Percentiles rank a stretch among this genome's conserved stretches.
These are phyloP conservation scores for Tillus elongatus DNA, from an alignment of 2,888 invertebrate genomes.

Conservation along the genomic window DNA sequence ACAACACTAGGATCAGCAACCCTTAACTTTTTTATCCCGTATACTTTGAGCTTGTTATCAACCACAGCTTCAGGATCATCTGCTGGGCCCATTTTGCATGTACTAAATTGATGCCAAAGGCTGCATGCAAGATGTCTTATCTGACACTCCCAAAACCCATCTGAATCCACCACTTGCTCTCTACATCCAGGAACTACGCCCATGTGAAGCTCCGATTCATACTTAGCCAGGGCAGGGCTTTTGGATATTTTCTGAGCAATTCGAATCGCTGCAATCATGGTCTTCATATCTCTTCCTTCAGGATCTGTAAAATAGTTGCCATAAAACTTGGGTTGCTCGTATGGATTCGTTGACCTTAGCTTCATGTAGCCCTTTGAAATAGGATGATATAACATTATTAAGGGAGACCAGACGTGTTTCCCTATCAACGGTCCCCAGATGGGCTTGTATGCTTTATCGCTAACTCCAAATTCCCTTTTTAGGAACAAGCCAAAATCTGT, in stretches of 20 bases:
- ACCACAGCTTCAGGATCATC: constrained; percentile 49
- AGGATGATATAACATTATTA: constrained; percentile 51
- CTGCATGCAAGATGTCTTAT: constrained; percentile 42
- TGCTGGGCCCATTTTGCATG: constrained; percentile 49
- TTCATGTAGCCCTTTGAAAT: constrained; percentile 45
- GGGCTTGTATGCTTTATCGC: background rate
- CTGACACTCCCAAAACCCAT: constrained; percentile 48
- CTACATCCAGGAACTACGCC: constrained; percentile 46
- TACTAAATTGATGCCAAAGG: constrained; percentile 47
- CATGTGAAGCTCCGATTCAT: constrained; percentile 38
- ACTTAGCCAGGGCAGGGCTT: constrained; percentile 43
- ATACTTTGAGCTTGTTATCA: constrained; percentile 45
- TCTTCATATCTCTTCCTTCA: constrained; percentile 32
- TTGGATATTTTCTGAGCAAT: constrained; percentile 44
- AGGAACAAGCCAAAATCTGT: background rate
- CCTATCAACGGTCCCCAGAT: constrained; percentile 37
- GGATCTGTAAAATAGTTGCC: constrained; percentile 48
- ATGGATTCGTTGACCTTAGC: constrained; percentile 46
- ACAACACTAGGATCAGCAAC: constrained; percentile 51
- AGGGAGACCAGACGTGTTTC: constrained; percentile 41
- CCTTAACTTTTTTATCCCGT: constrained; percentile 45
- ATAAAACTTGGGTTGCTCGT: constrained; percentile 50
- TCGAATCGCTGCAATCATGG: constrained; percentile 39
- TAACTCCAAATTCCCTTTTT: background rate
- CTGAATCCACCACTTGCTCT: constrained; percentile 36